These are phyloP conservation scores for Nymphalis polychloros DNA, from an alignment of 2,888 invertebrate species.

Conservation along the genomic window DNA sequence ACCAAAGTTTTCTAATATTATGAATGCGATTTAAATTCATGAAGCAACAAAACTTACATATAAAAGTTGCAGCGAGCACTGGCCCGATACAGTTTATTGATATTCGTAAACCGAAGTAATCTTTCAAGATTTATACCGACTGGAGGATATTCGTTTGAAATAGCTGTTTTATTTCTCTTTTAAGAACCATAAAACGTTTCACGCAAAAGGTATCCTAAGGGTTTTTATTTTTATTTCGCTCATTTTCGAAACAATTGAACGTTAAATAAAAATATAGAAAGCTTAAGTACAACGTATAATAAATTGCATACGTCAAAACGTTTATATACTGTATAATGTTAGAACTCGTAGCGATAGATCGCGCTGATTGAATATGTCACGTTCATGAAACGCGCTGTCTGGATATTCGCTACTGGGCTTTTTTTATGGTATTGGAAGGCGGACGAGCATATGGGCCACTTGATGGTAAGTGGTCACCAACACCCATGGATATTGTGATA, in stretches of 20 bases:
- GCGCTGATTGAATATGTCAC: no score
- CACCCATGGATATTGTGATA: no score
- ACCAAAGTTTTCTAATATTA: no score
- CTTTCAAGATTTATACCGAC: slow-evolving; percentile 36
- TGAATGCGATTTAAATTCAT: no score
- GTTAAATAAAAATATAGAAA: slow-evolving; percentile 21
- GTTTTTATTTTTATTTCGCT: slow-evolving; percentile 26
- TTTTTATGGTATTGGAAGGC: no score
- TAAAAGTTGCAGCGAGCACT: no score
- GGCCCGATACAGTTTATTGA: not conserved
- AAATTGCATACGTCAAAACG: not conserved
- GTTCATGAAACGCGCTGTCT: no score
- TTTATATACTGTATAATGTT: not conserved
- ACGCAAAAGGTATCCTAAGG: slow-evolving; percentile 27
- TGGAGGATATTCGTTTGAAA: slow-evolving; percentile 38
- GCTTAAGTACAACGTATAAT: not conserved
- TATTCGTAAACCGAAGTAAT: slow-evolving; percentile 35
- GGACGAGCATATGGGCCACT: no score
- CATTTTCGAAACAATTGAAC: slow-evolving; percentile 22
- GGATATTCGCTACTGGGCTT: no score
- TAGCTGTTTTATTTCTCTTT: slow-evolving; percentile 35
- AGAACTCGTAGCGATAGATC: no score
- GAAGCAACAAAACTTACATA: no score
- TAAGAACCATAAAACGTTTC: slow-evolving; percentile 32
- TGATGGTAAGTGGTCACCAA: no score